These are phyloP conservation scores for Drosophila lacteicornis DNA, from an alignment of 1,140 invertebrate genomes.

Conservation along the genomic window DNA sequence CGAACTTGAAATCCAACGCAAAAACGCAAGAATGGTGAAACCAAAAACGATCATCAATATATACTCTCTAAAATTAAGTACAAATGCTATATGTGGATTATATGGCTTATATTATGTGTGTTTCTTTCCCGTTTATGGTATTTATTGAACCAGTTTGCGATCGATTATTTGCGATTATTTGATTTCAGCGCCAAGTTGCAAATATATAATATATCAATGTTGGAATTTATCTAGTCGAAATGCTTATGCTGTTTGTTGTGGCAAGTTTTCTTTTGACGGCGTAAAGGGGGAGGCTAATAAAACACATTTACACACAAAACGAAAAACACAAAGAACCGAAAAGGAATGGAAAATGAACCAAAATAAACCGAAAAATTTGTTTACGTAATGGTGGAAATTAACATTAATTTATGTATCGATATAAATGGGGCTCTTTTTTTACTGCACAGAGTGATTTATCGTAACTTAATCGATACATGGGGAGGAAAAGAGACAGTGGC, in stretches of 20 bases:
- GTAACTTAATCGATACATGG: constrained; percentile 35
- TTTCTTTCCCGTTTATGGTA: constrained; percentile 49
- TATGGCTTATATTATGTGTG: constrained; percentile 52
- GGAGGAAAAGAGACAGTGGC: constrained; percentile 4
- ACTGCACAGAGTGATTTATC: constrained; percentile 35
- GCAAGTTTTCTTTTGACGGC: not conserved
- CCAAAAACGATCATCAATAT: constrained; percentile 28
- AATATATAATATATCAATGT: constrained; percentile 52
- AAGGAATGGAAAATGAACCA: constrained; percentile 32
- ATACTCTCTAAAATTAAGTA: constrained; percentile 25
- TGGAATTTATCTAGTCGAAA: constrained; percentile 61
- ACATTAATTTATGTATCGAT: constrained; percentile 50
- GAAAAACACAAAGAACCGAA: constrained; percentile 31
- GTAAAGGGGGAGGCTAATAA: constrained; percentile 30
- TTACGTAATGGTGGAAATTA: constrained; percentile 46
- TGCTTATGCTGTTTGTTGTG: constrained; percentile 37
- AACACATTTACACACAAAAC: constrained; percentile 43
- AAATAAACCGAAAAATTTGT: constrained; percentile 44
- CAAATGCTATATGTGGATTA: constrained; percentile 18
- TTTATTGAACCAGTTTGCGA: constrained; percentile 50
- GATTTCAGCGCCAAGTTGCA: constrained; percentile 84
- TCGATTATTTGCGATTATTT: constrained; percentile 77
- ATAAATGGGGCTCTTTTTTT: constrained; percentile 13
- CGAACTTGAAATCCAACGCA: constrained; percentile 22
- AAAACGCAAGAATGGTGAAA: constrained; percentile 25